phyloP scores from a whole-genome alignment of 1,140 invertebrate genomes.

The Bombus vancouverensis region DNA sequence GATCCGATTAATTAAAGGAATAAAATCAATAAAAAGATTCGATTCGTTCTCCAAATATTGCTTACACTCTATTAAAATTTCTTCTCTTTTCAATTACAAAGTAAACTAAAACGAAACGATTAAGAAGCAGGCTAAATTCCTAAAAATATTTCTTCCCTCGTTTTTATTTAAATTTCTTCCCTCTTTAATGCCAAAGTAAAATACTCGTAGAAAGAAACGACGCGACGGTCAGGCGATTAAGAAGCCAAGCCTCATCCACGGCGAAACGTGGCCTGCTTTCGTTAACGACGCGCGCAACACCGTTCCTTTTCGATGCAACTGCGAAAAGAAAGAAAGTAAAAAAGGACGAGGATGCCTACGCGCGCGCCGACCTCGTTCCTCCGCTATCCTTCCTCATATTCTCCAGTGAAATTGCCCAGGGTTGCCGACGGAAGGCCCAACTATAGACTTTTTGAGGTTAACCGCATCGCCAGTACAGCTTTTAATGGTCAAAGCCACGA shows the following conservation, averaged over 20 bases:
- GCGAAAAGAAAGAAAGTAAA: conserved; percentile 40
- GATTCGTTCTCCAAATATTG: background rate
- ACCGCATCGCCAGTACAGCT: conserved; percentile 65
- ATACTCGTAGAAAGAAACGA: no score
- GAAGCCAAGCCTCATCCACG: background rate
- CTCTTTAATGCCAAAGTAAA: background rate
- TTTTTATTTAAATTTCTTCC: background rate
- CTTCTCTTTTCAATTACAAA: background rate
- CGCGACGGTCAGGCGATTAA: background rate
- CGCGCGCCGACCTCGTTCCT: conserved; percentile 59
- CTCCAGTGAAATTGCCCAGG: conserved; percentile 60
- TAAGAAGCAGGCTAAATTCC: background rate
- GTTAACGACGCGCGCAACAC: conserved; percentile 47
- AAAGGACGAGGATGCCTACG: conserved; percentile 46
- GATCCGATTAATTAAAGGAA: no score
- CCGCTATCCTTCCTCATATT: conserved; percentile 61
- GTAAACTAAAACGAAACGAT: background rate
- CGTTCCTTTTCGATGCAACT: conserved; percentile 46
- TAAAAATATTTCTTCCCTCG: background rate
- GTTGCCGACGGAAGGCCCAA: conserved; percentile 63
- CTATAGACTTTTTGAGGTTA: conserved; percentile 69
- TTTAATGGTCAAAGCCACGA: conserved; percentile 70
- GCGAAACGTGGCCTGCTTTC: conserved; percentile 19
- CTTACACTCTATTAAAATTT: background rate
- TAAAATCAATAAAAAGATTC: no score